Base-by-base conservation (phyloP, 2,797 vertebrate species). In the Arrhamphus sclerolepis region DNA sequence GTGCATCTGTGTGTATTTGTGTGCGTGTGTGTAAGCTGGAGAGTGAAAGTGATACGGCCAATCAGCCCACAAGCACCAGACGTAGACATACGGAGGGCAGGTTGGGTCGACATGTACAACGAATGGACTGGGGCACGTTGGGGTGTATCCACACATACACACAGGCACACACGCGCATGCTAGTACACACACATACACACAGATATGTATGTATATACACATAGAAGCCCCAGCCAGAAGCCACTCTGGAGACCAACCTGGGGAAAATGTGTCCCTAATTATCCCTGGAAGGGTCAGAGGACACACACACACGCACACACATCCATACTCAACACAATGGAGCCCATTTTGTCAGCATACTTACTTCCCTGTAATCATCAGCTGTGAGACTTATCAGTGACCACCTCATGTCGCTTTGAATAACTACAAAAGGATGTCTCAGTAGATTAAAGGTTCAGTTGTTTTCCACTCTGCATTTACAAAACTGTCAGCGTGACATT, bases 231-330 rank as follows among this genome's bases (percentile, higher is more conserved):
- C 58, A 39, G 54, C 55, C 68, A 59, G 61, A 72, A 69, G 63
- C 62, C 62, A 49, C 66, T 61, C 46, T 47, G 28, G 77, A 67
- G 74, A 76, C 70, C 70, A 69, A 82, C 76, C 48, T 49, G 68
- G 60, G 71, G 79, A 82, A 87, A 90, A 91, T 86, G 78, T 89
- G 88, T 88, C 89, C 86, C 83, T 89, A 89, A 91, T 91, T 89
- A 91, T 89, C 77, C 77, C 74, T 56, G 31, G 42, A 83, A 74
- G 70, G 85, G 82, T 85, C 78, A 84, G 56, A 80, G 77, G 72
- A 75, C 49, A 80, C 72, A 61, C 70, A 69, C 55, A 64, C 59
- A 72, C 61, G 49, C 40, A 47, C 47, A 56, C 43, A 56, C 49
- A 44, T 47, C 55, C 58, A 0, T 0, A n/a, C 29, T 46, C 31